Base-by-base conservation (phyloP, 2,797 vertebrate species). In the Molothrus ater region DNA sequence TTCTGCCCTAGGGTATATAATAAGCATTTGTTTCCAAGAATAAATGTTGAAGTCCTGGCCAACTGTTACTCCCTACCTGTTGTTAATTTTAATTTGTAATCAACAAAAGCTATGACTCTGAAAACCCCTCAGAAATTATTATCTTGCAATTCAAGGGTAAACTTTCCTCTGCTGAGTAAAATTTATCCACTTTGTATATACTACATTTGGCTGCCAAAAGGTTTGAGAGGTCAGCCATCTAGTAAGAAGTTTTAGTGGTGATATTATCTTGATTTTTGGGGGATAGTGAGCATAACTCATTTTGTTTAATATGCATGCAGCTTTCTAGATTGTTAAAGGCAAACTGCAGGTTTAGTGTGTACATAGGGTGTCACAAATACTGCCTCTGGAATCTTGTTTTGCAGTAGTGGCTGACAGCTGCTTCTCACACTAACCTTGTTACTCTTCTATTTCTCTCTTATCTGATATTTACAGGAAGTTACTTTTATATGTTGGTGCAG, bases 401-500 rank as follows among this genome's bases (percentile, higher is more conserved):
- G 3, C 0, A 6, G 16, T 43, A 11, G 25, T 51, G 57, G 31
- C 65, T 80, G 59, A 53, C 1, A 8, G 31, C 26, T 83, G 71
- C 56, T 92, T 70, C 14, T 76, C 57, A 40, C 43, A 4, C 24
- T 88, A 11, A 76, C 51, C 25, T 50, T 29, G n/a, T 69, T 51
- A 17, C 51, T 48, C 6, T 68, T 59, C 24, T n/a, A 60, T 70
- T 88, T 82, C 26, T 84, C 38, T 80, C 64, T 84, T 73, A 63
- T 63, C 53, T 91, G 96, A 59, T 97, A 5, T 96, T 91, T 91
- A 3, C 94, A 99, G 99, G 99, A 84, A 99, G 98, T 93, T 99
- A 99, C 97, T 99, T 99, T 93, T 99, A 99, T 66, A 98, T 98
- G 54, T 98, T 99, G 93, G 99, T 99, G 74, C 98, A 99, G 92